These are phyloP conservation scores for Orientallactaga sibirica DNA, from an alignment of 2,797 vertebrate species.

Conservation along the genomic window DNA sequence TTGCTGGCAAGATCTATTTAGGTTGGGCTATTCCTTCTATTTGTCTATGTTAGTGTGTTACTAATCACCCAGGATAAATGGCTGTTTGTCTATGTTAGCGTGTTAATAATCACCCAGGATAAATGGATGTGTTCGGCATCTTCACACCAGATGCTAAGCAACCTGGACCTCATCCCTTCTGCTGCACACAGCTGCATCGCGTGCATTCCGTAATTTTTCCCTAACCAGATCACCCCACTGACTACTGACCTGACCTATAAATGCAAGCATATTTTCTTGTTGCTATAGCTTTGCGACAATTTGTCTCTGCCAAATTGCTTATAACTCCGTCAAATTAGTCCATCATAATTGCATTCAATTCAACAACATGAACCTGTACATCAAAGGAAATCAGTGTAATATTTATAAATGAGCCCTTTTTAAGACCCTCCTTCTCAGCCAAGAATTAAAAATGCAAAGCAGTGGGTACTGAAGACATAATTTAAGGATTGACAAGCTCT, in stretches of 20 bases:
- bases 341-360: background rate
- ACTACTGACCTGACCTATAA: background rate
- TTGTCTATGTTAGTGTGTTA: background rate
- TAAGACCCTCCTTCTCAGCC: background rate
- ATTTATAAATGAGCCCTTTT: slow-evolving; percentile 44
- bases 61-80: background rate
- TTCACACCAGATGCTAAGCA: background rate
- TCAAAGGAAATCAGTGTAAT: background rate
- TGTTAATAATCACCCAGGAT: background rate
- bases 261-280: background rate
- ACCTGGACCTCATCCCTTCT: background rate
- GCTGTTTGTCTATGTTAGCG: no score
- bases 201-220: background rate
- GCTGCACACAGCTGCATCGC: background rate
- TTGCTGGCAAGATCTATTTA: background rate
- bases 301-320: slow-evolving; percentile 13
- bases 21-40: background rate
- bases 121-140: no score
- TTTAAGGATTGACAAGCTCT: background rate
- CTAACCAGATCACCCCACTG: background rate
- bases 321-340: background rate
- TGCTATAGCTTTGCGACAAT: background rate
- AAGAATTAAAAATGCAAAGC: slow-evolving; percentile 41
- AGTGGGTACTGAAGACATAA: background rate
- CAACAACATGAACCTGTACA: background rate